Conservation (phyloP, 2,797 vertebrate species). For the Scyliorhinus canicula region DNA sequence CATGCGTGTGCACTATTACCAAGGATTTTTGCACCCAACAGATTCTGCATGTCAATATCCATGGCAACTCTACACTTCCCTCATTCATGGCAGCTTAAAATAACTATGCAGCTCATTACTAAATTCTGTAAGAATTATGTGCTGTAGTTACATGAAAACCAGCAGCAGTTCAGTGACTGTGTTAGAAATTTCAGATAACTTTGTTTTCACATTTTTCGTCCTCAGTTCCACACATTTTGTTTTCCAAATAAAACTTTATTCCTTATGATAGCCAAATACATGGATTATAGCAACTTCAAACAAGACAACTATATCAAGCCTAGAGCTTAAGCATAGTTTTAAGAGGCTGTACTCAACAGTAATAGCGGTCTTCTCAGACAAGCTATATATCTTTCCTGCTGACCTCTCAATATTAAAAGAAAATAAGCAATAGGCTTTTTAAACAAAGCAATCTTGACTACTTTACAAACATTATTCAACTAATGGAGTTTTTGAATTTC, state of each 20-base stretch:
- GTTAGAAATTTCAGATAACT: neutral
- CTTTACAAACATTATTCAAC: slow-evolving; percentile 34
- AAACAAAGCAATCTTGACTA: slow-evolving; percentile 37
- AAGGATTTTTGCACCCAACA: neutral
- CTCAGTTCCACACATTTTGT: slow-evolving; percentile 22
- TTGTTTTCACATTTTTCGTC: neutral
- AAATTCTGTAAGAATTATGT: neutral
- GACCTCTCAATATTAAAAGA: neutral
- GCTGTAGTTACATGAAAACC: neutral
- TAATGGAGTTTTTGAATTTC: slow-evolving; percentile 54
- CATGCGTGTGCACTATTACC: neutral
- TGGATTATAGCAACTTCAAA: slow-evolving; percentile 80
- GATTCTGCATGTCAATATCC: neutral
- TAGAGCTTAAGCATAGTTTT: slow-evolving; percentile 45
- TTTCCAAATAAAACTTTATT: slow-evolving; percentile 86
- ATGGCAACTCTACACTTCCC: slow-evolving; percentile 2
- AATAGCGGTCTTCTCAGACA: neutral
- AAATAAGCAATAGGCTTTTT: slow-evolving; percentile 34
- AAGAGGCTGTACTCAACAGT: slow-evolving; percentile 10
- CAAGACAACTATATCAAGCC: slow-evolving; percentile 76
- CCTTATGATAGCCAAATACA: slow-evolving; percentile 86
- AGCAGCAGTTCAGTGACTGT: neutral
- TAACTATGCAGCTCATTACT: neutral
- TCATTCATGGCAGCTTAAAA: slow-evolving; percentile 1
- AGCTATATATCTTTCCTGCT: neutral